A percentile compares a stretch with the other conserved stretches of the same genome.
These are phyloP conservation scores for Sitobion miscanthi DNA, from an alignment of 1,140 invertebrate species.

Conservation along the genomic window DNA sequence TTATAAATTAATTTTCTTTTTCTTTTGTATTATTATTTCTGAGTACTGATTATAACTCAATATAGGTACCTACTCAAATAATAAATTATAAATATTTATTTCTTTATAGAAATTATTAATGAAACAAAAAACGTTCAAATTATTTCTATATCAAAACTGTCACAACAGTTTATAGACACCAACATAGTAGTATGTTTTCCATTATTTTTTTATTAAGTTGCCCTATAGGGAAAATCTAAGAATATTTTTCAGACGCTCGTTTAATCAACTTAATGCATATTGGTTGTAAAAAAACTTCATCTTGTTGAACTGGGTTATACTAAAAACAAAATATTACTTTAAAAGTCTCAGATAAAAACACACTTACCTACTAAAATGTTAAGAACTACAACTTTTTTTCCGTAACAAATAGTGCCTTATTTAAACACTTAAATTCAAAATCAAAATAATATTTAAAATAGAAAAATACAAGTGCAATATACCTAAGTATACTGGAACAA, in stretches of 20 bases:
- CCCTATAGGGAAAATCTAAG: neutral
- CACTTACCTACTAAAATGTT: neutral
- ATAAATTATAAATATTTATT: too few relatives aligned
- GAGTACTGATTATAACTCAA: neutral
- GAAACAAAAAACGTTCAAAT: neutral
- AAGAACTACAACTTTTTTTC: neutral
- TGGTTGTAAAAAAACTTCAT: neutral
- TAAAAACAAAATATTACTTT: neutral
- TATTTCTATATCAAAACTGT: neutral
- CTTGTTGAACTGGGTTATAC: neutral
- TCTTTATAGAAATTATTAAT: neutral
- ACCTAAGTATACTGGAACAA: neutral
- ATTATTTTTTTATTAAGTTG: neutral
- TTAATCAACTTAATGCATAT: slow-evolving; percentile 32
- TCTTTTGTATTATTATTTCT: neutral
- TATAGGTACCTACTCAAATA: neutral
- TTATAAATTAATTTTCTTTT: neutral
- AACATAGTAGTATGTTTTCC: neutral
- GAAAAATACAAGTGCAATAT: neutral
- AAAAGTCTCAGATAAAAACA: neutral
- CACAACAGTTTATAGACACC: neutral
- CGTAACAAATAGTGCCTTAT: neutral
- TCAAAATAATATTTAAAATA: neutral
- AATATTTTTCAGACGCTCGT: neutral
- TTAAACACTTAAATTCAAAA: neutral